Base-by-base conservation (phyloP, 2,113 vertebrate genomes). In the Acrocephalus arundinaceus region DNA sequence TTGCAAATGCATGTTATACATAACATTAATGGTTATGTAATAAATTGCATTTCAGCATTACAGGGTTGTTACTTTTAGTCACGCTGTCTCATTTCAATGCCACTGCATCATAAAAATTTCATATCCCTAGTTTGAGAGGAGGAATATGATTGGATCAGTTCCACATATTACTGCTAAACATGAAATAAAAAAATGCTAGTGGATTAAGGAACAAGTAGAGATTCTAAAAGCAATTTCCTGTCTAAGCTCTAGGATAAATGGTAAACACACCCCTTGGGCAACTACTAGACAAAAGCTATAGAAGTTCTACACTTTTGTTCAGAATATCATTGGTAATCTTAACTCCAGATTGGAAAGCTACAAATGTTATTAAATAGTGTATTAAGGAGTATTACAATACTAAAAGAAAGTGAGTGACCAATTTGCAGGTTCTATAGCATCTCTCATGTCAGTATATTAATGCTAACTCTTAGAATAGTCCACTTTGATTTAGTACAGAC, bases 61-160 rank as follows among this genome's bases (percentile, higher is more conserved):
- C 4, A 3, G 13, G 20, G 20, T 51, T 58, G 11, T 55, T 77
- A n/a, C 31, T 70, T 91, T 78, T 23, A 52, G 46, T 17, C 65
- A 23, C 1, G 0, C 20, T 35, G 25, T n/a, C 4, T 1, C n/a
- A 33, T 37, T 74, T 24, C 7, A 31, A 52, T 55, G 30, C 21
- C 51, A 51, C n/a, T 76, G 13, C 27, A 73, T 66, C 28, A 51
- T 45, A 65, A 92, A 77, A 94, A 88, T 46, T 51, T 43, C 23
- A 17, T 41, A 39, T 27, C 31, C 22, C 20, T 71, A 15, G 25
- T 80, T 45, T 46, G 23, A 80, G 63, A 76, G 76, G 4, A 52
- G 27, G 2, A 9, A 17, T 52, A 9, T 48, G 31, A 66, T 45
- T 65, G 30, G 33, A 65, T 54, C 30, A 22, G n/a, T 7, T 72